A percentile compares a stretch with the other conserved stretches of the same genome.
These are phyloP conservation scores for Bolinopsis microptera DNA, from an alignment of 37 sponge, comb jelly and placozoan species.

Conservation along the genomic window DNA sequence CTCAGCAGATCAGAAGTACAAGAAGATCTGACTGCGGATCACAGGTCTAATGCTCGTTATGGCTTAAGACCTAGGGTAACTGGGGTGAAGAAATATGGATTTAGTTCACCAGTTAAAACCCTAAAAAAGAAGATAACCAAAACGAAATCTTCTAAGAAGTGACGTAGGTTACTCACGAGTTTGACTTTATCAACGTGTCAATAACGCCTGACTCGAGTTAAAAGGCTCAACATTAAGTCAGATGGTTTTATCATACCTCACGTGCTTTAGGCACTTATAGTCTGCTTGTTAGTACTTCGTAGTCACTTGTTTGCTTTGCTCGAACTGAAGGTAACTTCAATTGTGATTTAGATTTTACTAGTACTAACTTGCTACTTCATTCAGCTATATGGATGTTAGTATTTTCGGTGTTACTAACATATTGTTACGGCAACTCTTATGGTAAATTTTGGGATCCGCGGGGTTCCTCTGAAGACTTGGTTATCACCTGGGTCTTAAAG, in stretches of 20 bases:
- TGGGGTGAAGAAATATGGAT: not conserved
- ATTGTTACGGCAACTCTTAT: not conserved
- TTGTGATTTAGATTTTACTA: not conserved
- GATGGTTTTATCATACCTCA: not conserved
- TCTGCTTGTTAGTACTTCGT: not conserved
- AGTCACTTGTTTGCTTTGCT: not conserved
- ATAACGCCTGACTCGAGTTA: not conserved
- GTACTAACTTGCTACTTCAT: no score
- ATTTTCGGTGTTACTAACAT: not conserved
- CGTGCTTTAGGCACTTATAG: not conserved
- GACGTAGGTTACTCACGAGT: not conserved
- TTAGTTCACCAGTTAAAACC: not conserved
- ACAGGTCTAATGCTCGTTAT: not conserved
- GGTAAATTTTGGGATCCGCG: not conserved
- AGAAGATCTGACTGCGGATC: not conserved
- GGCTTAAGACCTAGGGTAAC: not conserved
- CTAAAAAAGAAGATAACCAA: not conserved
- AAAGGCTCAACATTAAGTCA: not conserved
- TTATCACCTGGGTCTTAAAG: not conserved
- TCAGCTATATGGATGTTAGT: not conserved
- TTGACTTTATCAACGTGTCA: not conserved
- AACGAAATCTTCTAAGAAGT: not conserved
- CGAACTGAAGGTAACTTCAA: not conserved
- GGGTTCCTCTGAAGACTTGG: slow-evolving; percentile 10
- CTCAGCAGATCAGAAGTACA: not conserved